These are phyloP conservation scores for Dicycla oo DNA, from an alignment of 2,888 invertebrate genomes.

Conservation along the genomic window DNA sequence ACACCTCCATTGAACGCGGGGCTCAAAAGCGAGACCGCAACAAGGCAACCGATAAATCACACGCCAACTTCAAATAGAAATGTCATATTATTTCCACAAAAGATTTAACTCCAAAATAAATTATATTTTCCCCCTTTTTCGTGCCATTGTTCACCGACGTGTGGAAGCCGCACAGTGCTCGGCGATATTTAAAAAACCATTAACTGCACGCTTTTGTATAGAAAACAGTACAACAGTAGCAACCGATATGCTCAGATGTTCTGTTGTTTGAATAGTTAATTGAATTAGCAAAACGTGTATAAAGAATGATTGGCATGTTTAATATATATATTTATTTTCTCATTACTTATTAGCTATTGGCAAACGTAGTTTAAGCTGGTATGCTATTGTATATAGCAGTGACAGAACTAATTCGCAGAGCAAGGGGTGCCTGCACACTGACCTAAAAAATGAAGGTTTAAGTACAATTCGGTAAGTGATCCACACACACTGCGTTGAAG, in stretches of 20 bases:
- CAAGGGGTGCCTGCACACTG: background rate
- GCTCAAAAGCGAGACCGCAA: slow-evolving; percentile 78
- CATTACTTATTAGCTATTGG: slow-evolving; percentile 60
- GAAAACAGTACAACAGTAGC: slow-evolving; percentile 70
- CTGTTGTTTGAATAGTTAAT: slow-evolving; percentile 65
- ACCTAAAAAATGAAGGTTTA: slow-evolving; percentile 13
- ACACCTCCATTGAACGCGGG: slow-evolving; percentile 78
- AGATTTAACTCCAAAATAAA: slow-evolving; percentile 91
- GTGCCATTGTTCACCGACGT: slow-evolving; percentile 87
- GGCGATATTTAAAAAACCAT: slow-evolving; percentile 90
- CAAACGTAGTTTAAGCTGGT: background rate
- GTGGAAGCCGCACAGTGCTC: slow-evolving; percentile 86
- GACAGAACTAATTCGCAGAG: background rate
- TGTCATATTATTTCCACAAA: slow-evolving; percentile 91
- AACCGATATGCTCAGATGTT: slow-evolving; percentile 64
- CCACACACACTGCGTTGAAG: background rate
- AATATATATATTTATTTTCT: slow-evolving; percentile 49
- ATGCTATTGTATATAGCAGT: background rate
- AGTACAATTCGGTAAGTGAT: background rate
- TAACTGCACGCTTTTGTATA: slow-evolving; percentile 87
- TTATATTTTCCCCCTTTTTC: slow-evolving; percentile 88
- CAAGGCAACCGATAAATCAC: slow-evolving; percentile 89
- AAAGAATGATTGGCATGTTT: slow-evolving; percentile 40
- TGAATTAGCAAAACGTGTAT: slow-evolving; percentile 43
- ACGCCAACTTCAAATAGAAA: slow-evolving; percentile 90